Evolutionary conservation across 2,888 invertebrate genomes (phyloP).

Genomic region (Troides helena): DNA sequence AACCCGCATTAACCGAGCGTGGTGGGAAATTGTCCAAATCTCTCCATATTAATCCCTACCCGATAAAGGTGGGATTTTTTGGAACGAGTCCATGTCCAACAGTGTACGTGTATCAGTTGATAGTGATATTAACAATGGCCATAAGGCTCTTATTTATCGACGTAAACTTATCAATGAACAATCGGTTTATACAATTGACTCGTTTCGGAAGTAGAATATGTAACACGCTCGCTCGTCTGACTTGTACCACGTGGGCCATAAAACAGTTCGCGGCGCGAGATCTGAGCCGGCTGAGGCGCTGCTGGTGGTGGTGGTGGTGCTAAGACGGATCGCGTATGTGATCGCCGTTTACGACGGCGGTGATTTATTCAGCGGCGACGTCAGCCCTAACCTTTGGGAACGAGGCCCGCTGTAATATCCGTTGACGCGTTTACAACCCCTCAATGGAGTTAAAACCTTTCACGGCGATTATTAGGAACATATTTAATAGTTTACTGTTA

Average conservation of each 20-base stretch:
- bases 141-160: too few relatives aligned
- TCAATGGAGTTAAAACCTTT: constrained; percentile 27
- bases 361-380: constrained; percentile 48
- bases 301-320: constrained; percentile 54
- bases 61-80: neutral
- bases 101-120: neutral
- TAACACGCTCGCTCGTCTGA: constrained; percentile 13
- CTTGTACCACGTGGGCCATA: constrained; percentile 49
- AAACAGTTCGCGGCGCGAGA: constrained; percentile 57
- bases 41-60: too few relatives aligned
- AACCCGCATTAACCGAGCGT: too few relatives aligned
- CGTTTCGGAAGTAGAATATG: neutral
- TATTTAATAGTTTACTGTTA: constrained; percentile 18
- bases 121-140: too few relatives aligned
- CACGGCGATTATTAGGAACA: constrained; percentile 21
- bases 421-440: constrained; percentile 30
- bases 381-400: constrained; percentile 28
- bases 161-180: too few relatives aligned
- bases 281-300: constrained; percentile 55
- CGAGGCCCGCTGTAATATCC: constrained; percentile 29
- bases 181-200: too few relatives aligned
- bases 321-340: constrained; percentile 60
- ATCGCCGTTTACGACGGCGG: constrained; percentile 59
- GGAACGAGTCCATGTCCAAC: neutral
- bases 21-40: too few relatives aligned